Evolutionary conservation across 2,888 invertebrate species (phyloP).

Genomic region (Pyrrhosoma nymphula): DNA sequence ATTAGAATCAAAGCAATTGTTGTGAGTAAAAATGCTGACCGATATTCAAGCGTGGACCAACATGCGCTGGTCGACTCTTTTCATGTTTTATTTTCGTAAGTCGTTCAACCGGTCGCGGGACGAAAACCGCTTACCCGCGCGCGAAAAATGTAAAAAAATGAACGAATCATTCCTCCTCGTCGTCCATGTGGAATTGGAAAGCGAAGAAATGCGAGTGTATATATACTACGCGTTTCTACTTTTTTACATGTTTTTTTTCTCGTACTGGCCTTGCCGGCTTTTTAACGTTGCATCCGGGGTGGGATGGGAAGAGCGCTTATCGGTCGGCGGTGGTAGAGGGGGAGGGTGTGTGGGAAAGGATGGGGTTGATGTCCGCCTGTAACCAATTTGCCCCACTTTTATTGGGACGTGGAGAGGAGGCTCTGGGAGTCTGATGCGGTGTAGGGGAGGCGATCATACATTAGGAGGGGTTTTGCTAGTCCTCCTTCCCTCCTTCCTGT

Average conservation of each 20-base stretch:
- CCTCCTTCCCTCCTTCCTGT: not conserved
- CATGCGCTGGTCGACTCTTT: too few species aligned
- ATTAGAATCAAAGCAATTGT: too few species aligned
- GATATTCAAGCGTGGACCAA: too few species aligned
- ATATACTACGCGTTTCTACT: not conserved
- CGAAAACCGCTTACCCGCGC: not conserved
- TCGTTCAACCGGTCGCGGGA: too few species aligned
- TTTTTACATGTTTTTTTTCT: not conserved
- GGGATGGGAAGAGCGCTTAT: not conserved
- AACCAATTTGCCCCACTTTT: not conserved
- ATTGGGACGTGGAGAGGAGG: not conserved
- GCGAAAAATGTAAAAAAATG: not conserved
- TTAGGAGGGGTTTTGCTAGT: not conserved
- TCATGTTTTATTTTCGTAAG: too few species aligned
- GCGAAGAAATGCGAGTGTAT: constrained; percentile 17
- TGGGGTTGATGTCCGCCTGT: not conserved
- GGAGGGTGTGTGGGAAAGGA: not conserved
- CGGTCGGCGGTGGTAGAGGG: too few species aligned
- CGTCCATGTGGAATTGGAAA: constrained; percentile 43
- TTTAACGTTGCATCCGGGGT: not conserved
- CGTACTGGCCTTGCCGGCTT: not conserved
- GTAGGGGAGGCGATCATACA: not conserved
- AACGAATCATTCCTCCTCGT: not conserved
- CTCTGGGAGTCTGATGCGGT: not conserved
- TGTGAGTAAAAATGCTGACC: too few species aligned